These are phyloP conservation scores for Gila orcuttii DNA, from an alignment of 2,113 vertebrate genomes.

Conservation along the genomic window DNA sequence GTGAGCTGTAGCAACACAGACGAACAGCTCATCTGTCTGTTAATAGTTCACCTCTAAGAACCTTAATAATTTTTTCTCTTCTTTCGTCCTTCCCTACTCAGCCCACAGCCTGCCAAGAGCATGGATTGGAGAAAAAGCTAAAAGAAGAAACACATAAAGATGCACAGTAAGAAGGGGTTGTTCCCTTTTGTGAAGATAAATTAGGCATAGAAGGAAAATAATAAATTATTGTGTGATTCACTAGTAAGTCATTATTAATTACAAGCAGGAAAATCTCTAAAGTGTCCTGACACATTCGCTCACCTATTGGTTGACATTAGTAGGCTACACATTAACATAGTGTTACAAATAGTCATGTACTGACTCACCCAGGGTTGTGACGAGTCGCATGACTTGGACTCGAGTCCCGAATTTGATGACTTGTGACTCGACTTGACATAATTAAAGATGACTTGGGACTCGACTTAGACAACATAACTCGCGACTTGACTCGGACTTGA, in stretches of 20 bases:
- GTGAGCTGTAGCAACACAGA: slow-evolving; percentile 1
- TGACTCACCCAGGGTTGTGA: background rate
- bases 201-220: background rate
- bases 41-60: slow-evolving; percentile 11
- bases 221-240: background rate
- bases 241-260: background rate
- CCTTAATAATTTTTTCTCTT: background rate
- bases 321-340: background rate
- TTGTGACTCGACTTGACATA: no score
- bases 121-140: background rate
- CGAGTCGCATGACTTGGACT: no score
- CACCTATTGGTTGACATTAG: background rate
- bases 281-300: background rate
- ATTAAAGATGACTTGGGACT: no score
- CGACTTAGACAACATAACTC: no score
- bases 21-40: background rate
- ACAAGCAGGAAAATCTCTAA: background rate
- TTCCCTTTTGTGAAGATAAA: background rate
- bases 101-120: background rate
- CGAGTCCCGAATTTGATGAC: no score
- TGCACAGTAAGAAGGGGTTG: background rate
- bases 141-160: background rate
- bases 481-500: no score
- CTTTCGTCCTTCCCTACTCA: background rate
- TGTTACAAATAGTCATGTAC: background rate